Percentiles rank a stretch among this genome's conserved stretches.
Evolutionary conservation across 92 coral and sea anemone species (phyloP).

Genomic region (Porites divaricata): DNA sequence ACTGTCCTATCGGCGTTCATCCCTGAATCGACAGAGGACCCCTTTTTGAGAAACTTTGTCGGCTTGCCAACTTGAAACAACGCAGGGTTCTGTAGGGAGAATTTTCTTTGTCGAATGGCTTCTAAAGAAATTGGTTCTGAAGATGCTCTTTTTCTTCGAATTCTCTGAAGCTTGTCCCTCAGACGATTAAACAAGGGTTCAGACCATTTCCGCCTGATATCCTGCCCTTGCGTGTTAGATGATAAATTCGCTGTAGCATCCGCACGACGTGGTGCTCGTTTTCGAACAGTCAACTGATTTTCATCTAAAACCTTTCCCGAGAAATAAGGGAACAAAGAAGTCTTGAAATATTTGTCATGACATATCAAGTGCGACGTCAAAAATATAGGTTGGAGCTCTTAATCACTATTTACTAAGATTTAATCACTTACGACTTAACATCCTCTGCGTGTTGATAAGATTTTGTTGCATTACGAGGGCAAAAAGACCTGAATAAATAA

Average conservation of each 20-base stretch:
- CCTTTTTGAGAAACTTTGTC: not conserved
- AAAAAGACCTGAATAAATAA: too few species aligned
- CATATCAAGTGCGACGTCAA: too few species aligned
- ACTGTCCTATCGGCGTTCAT: not conserved
- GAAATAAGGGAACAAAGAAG: not conserved
- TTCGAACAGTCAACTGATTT: slow-evolving; percentile 50
- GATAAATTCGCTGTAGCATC: slow-evolving; percentile 4
- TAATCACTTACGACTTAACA: too few species aligned
- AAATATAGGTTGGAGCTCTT: too few species aligned
- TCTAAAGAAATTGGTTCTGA: slow-evolving; percentile 68
- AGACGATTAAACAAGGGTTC: slow-evolving; percentile 79
- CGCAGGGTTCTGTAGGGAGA: slow-evolving; percentile 12
- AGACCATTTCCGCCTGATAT: slow-evolving; percentile 42
- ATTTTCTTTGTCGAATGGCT: slow-evolving; percentile 22
- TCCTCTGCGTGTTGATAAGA: too few species aligned
- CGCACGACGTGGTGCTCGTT: slow-evolving; percentile 25
- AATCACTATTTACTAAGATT: too few species aligned
- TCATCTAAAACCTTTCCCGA: slow-evolving; percentile 51
- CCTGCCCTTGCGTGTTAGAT: not conserved
- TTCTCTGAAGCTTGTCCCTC: slow-evolving; percentile 70
- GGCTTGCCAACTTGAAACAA: slow-evolving; percentile 16
- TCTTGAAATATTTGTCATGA: too few species aligned
- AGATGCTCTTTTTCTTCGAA: slow-evolving; percentile 63
- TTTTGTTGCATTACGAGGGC: too few species aligned
- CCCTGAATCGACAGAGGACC: slow-evolving; percentile 21